A percentile compares a stretch with the other conserved stretches of the same genome.
Conservation (phyloP, 2,888 invertebrate species). For the Pollenia labialis region DNA sequence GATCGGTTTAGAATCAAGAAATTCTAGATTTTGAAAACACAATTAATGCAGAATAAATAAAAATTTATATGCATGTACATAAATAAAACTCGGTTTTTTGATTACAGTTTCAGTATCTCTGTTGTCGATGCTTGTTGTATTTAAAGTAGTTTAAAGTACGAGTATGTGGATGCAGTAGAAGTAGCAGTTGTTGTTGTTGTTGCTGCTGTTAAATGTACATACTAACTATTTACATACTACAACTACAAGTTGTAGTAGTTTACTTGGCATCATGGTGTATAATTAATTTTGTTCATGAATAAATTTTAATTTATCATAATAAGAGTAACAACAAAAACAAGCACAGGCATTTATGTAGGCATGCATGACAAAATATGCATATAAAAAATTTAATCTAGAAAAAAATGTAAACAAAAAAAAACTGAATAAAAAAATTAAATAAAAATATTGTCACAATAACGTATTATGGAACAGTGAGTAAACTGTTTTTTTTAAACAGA, state of each 20-base stretch:
- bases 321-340: constrained; percentile 60
- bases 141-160: constrained; percentile 28
- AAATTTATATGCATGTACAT: no score
- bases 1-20: neutral
- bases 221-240: constrained; percentile 38
- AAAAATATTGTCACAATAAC: constrained; percentile 71
- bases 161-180: constrained; percentile 1
- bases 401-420: constrained; percentile 12
- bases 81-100: no score
- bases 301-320: constrained; percentile 79
- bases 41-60: no score
- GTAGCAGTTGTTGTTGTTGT: constrained; percentile 15
- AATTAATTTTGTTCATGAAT: constrained; percentile 81
- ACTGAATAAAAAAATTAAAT: constrained; percentile 24
- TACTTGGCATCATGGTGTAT: constrained; percentile 75
- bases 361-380: constrained; percentile 61
- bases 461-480: constrained; percentile 51
- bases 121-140: constrained; percentile 5
- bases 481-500: constrained; percentile 38
- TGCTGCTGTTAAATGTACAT: neutral
- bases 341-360: constrained; percentile 50
- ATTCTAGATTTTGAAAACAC: neutral
- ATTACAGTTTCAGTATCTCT: constrained; percentile 10
- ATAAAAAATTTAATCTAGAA: constrained; percentile 48
- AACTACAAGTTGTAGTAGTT: constrained; percentile 42